These are phyloP conservation scores for Drosophila mimica DNA, from an alignment of 2,888 invertebrate species.

Conservation along the genomic window DNA sequence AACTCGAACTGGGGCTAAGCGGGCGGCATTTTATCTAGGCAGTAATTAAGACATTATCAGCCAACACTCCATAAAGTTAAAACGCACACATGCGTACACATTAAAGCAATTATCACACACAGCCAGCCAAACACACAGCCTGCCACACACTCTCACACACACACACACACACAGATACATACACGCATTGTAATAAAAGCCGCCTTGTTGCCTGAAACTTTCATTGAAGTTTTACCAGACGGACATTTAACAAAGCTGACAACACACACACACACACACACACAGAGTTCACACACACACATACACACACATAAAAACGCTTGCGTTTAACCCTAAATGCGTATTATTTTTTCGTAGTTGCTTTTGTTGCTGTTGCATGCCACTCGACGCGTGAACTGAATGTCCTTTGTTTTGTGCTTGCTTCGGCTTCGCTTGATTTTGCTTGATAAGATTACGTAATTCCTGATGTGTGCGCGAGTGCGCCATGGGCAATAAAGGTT, in stretches of 20 bases:
- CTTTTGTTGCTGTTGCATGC: constrained; percentile 32
- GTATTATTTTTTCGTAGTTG: constrained; percentile 52
- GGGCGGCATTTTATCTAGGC: constrained; percentile 76
- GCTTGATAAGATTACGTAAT: constrained; percentile 73
- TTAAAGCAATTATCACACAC: constrained; percentile 78
- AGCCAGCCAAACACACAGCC: constrained; percentile 25
- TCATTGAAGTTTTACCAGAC: constrained; percentile 67
- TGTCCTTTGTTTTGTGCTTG: constrained; percentile 54
- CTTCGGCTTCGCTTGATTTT: constrained; percentile 68
- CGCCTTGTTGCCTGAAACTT: constrained; percentile 47
- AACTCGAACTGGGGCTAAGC: constrained; percentile 54
- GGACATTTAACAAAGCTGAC: constrained; percentile 64
- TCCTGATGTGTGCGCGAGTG: constrained; percentile 31
- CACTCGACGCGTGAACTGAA: constrained; percentile 43
- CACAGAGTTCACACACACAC: not conserved
- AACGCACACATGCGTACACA: constrained; percentile 77
- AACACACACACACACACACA: constrained; percentile 32
- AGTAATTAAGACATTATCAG: constrained; percentile 80
- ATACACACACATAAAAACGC: constrained; percentile 58
- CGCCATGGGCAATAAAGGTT: constrained; percentile 56
- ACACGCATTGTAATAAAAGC: constrained; percentile 17
- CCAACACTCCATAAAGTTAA: constrained; percentile 80
- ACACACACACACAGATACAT: constrained; percentile 3
- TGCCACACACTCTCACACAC: constrained; percentile 5
- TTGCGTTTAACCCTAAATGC: constrained; percentile 78